A percentile compares a stretch with the other conserved stretches of the same genome.
These are phyloP conservation scores for Cotesia chilonis DNA, from an alignment of 1,140 invertebrate species.

Conservation along the genomic window DNA sequence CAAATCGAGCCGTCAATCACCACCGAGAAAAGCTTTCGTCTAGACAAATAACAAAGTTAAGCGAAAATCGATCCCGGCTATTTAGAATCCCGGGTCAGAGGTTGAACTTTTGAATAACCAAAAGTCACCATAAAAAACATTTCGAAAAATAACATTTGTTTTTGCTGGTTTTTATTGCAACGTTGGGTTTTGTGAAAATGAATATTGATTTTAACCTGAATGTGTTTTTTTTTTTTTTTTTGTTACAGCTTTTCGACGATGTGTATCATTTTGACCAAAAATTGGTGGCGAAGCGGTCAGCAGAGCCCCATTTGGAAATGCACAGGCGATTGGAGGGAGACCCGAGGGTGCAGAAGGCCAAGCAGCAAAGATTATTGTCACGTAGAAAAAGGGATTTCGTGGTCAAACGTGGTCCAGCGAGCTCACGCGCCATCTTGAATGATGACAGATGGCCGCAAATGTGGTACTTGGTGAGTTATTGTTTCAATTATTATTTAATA, in stretches of 20 bases:
- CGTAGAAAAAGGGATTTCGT: constrained; percentile 77
- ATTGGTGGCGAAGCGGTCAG: constrained; percentile 77
- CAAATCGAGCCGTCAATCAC: constrained; percentile 11
- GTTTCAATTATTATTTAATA: constrained; percentile 14
- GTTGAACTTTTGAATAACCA: neutral
- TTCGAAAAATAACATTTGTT: neutral
- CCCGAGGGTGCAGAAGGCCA: constrained; percentile 75
- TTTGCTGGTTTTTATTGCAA: too few species aligned
- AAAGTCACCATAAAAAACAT: neutral
- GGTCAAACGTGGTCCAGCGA: constrained; percentile 55
- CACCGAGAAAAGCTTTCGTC: constrained; percentile 9
- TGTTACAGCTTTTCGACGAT: constrained; percentile 79
- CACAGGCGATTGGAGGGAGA: constrained; percentile 74
- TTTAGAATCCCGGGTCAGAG: neutral
- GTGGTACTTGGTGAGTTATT: constrained; percentile 87
- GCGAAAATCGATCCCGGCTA: constrained; percentile 13
- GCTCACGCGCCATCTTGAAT: constrained; percentile 68
- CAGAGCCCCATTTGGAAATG: constrained; percentile 72
- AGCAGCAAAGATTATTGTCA: constrained; percentile 75
- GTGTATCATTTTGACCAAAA: constrained; percentile 85
- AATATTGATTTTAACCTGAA: neutral
- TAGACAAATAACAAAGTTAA: constrained; percentile 21
- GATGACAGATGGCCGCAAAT: constrained; percentile 88
- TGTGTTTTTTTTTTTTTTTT: constrained; percentile 56
- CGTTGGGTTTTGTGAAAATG: too few species aligned